Percentiles rank a stretch among this genome's conserved stretches.
Evolutionary conservation across 92 coral and sea anemone species (phyloP).

Genomic region (Parazoanthus swiftii): DNA sequence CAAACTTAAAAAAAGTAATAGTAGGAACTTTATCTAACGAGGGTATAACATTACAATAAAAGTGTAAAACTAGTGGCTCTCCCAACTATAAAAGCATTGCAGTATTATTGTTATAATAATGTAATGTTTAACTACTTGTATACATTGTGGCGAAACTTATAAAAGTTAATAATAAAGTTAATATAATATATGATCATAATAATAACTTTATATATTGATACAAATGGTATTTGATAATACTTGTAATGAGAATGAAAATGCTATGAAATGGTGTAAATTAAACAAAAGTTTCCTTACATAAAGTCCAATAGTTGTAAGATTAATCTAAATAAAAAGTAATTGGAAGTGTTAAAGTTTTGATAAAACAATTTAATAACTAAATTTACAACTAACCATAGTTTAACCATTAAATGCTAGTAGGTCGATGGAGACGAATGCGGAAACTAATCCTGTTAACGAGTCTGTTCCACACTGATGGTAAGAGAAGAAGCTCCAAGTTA

Average conservation of each 20-base stretch:
- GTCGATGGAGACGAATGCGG: conserved; percentile 9
- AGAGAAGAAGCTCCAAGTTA: background rate
- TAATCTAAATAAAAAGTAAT: background rate
- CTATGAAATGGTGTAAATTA: too few species aligned
- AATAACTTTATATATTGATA: background rate
- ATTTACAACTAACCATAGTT: background rate
- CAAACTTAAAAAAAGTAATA: background rate
- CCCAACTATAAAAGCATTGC: too few species aligned
- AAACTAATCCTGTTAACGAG: background rate
- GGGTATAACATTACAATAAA: too few species aligned
- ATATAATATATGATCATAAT: background rate
- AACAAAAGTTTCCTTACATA: background rate
- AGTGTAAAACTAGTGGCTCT: too few species aligned
- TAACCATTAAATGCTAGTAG: conserved; percentile 9
- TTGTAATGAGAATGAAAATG: too few species aligned
- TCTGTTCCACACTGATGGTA: background rate
- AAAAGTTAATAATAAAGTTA: too few species aligned
- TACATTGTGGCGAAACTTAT: too few species aligned
- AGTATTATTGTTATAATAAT: background rate
- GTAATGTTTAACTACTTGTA: too few species aligned
- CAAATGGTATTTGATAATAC: background rate
- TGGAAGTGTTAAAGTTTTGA: background rate
- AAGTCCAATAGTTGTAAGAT: background rate
- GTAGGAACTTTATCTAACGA: background rate
- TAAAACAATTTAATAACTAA: background rate